Conservation (phyloP, 2,888 invertebrate species). For the Hedya salicella region DNA sequence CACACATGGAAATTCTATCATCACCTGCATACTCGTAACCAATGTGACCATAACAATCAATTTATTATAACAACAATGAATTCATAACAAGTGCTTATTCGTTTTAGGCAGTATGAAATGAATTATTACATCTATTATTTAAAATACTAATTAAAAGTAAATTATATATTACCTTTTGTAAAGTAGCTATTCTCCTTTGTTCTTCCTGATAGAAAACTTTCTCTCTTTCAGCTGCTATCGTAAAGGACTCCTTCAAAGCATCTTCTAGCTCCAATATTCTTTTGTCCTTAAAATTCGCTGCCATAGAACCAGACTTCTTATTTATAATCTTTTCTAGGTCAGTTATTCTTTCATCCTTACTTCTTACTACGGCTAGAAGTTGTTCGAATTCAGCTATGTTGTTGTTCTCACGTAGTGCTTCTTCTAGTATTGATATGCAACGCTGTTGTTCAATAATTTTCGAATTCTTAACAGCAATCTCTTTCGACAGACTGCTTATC, state of each 20-base stretch:
- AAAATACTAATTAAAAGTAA: too few relatives aligned
- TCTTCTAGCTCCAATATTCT: slow-evolving; percentile 91
- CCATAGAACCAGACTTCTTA: slow-evolving; percentile 70
- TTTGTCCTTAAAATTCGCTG: slow-evolving; percentile 75
- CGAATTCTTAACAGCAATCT: slow-evolving; percentile 79
- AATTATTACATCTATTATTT: too few relatives aligned
- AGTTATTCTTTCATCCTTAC: slow-evolving; percentile 88
- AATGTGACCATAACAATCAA: too few relatives aligned
- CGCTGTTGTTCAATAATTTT: slow-evolving; percentile 84
- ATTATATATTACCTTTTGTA: slow-evolving; percentile 85
- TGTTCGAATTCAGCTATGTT: slow-evolving; percentile 86
- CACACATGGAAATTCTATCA: too few relatives aligned
- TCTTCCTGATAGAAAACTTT: slow-evolving; percentile 87
- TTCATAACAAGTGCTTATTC: too few relatives aligned
- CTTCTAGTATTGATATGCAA: slow-evolving; percentile 82
- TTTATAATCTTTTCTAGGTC: slow-evolving; percentile 90
- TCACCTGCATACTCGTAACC: too few relatives aligned
- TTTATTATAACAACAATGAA: too few relatives aligned
- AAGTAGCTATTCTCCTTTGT: slow-evolving; percentile 85
- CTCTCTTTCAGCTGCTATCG: slow-evolving; percentile 89
- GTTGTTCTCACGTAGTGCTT: slow-evolving; percentile 82
- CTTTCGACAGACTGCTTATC: slow-evolving; percentile 74
- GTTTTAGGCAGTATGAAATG: too few relatives aligned
- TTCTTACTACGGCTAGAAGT: slow-evolving; percentile 82
- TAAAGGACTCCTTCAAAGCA: slow-evolving; percentile 92